Evolutionary conservation across 2,113 vertebrate species (phyloP).

Genomic region (Mixornis gularis): DNA sequence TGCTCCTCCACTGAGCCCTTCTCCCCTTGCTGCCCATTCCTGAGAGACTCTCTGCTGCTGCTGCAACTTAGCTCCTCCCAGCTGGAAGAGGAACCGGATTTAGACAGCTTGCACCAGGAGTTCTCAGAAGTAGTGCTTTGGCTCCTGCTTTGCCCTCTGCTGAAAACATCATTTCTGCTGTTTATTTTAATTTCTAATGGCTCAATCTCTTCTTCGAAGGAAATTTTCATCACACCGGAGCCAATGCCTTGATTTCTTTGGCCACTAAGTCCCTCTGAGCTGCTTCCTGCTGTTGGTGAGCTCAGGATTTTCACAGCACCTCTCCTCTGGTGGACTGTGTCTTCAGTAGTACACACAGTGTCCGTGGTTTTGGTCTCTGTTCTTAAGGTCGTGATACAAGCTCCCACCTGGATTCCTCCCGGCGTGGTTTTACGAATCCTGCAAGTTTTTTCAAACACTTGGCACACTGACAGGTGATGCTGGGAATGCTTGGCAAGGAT

Average conservation of each 20-base stretch:
- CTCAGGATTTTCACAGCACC: background rate
- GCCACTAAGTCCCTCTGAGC: background rate
- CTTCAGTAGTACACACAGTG: slow-evolving; percentile 46
- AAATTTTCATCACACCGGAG: background rate
- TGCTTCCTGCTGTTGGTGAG: background rate
- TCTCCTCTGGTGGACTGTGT: background rate
- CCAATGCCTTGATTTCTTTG: background rate
- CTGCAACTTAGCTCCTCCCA: slow-evolving; percentile 64
- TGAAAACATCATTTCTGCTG: background rate
- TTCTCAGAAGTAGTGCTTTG: slow-evolving; percentile 57
- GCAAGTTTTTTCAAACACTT: slow-evolving; percentile 67
- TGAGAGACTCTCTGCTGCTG: background rate
- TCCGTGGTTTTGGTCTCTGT: slow-evolving; percentile 71
- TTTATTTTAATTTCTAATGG: background rate
- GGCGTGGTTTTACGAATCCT: background rate
- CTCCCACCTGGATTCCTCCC: background rate
- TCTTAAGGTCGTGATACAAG: slow-evolving; percentile 81
- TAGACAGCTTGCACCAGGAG: slow-evolving; percentile 70
- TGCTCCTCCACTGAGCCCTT: background rate
- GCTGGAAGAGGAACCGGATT: slow-evolving; percentile 43
- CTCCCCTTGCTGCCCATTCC: background rate
- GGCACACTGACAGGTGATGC: slow-evolving; percentile 81
- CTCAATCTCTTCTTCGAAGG: background rate
- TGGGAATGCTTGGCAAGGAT: slow-evolving; percentile 77
- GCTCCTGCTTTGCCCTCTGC: slow-evolving; percentile 49